Evolutionary conservation across 2,888 invertebrate genomes (phyloP), one percentile per base, ranked within the genome.

Genomic region (Dysmachus trigonus): DNA sequence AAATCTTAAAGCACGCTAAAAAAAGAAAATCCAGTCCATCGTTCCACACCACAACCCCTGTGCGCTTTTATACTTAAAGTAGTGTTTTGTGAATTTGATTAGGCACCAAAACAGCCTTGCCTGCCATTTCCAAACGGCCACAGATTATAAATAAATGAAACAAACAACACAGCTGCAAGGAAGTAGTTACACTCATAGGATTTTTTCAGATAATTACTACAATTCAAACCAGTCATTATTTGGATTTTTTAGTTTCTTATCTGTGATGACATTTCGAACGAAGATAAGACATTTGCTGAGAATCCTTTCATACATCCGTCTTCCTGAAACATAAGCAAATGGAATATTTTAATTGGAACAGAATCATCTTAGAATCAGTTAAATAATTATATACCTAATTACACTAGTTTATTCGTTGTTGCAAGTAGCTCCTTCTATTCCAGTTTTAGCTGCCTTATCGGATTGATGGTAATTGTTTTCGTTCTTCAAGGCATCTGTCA

Each of bases 81-180:
- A 62, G 62, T 62, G 27, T 62, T 62, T 47, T 3, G 8, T 62
- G 22, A 72, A 83, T 83, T 84, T 81, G 35, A 87, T 89, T 90
- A 92, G 93, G 93, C 94, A 94, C 94, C 94, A 94, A 94, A 94
- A 94, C 94, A 93, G 93, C 94, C 93, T 93, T 93, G 92, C 92
- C 93, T 90, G 94, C 94, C 94, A 94, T 93, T 94, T 94, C 94
- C 94, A 93, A 95, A 95, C 95, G 95, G 90, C 90, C 90, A 90
- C 89, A 89, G 90, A 90, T 90, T 89, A 88, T 88, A 88, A 85
- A 88, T 89, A 83, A 83, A 83, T 83, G 13, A 83, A 83, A 72
- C 27, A 86, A 87, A 87, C 88, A 89, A 88, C 89, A 89, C 89
- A 89, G 89, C 88, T 88, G 89, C 89, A 89, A 89, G 89, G 88